Evolutionary conservation across 2,113 vertebrate species (phyloP).

Genomic region (Ptyas mucosa): DNA sequence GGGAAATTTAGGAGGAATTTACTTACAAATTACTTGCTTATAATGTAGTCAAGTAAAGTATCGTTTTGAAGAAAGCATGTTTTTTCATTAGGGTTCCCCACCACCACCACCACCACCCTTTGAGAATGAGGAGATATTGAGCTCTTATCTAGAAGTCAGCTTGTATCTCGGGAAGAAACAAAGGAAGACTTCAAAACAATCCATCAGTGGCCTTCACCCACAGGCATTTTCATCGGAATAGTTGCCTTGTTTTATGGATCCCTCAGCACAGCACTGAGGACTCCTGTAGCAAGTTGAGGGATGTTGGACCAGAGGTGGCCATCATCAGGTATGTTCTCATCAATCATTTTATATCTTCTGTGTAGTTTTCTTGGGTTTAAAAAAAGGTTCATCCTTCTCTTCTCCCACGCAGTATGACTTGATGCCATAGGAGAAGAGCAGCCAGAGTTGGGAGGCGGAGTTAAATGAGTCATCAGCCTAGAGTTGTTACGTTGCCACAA

Average conservation of each 20-base stretch:
- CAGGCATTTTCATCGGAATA: neutral
- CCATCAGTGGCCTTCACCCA: neutral
- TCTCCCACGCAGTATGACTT: neutral
- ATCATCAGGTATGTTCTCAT: neutral
- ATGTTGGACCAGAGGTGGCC: neutral
- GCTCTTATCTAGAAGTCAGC: neutral
- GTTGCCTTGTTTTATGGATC: neutral
- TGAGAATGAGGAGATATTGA: neutral
- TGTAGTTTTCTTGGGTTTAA: neutral
- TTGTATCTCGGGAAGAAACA: neutral
- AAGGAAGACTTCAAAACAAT: neutral
- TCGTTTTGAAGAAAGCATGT: neutral
- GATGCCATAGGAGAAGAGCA: neutral
- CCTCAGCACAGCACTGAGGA: neutral
- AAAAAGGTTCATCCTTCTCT: neutral
- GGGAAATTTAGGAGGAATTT: neutral
- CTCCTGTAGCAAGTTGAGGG: neutral
- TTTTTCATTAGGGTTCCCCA: neutral
- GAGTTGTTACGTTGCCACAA: neutral
- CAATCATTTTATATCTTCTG: neutral
- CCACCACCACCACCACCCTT: rapidly evolving
- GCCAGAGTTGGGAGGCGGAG: neutral
- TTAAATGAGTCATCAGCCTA: neutral
- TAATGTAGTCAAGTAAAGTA: neutral
- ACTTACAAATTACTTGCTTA: neutral